These are phyloP conservation scores for Cygnus buccinator DNA, from an alignment of 2,113 vertebrate genomes.

Conservation along the genomic window DNA sequence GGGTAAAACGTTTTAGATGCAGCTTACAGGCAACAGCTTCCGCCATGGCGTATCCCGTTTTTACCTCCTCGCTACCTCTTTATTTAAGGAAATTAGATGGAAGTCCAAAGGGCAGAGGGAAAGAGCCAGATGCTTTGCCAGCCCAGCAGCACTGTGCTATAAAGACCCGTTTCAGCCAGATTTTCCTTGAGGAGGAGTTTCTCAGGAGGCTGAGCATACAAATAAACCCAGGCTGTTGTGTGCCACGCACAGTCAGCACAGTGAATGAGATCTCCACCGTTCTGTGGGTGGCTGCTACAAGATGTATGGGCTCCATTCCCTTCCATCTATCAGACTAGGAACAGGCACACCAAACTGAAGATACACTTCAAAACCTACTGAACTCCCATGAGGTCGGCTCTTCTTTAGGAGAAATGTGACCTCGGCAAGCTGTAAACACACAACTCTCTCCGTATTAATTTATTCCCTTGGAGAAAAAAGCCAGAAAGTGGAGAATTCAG, in stretches of 20 bases:
- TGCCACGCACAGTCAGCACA: background rate
- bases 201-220: background rate
- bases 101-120: background rate
- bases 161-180: background rate
- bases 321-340: accelerated
- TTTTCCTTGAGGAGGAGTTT: background rate
- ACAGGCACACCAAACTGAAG: background rate
- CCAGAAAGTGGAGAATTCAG: background rate
- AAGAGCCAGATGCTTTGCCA: background rate
- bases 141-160: background rate
- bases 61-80: accelerated
- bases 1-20: background rate
- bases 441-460: background rate
- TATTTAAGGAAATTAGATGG: background rate
- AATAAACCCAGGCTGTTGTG: too few species aligned
- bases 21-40: background rate
- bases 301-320: accelerated
- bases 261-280: background rate
- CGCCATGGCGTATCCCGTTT: accelerated
- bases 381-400: background rate
- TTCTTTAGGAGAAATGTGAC: background rate
- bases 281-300: background rate
- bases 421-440: background rate
- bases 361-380: background rate
- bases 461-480: background rate